Conservation (phyloP, 2,888 invertebrate genomes). For the Cyclophora albipunctata region DNA sequence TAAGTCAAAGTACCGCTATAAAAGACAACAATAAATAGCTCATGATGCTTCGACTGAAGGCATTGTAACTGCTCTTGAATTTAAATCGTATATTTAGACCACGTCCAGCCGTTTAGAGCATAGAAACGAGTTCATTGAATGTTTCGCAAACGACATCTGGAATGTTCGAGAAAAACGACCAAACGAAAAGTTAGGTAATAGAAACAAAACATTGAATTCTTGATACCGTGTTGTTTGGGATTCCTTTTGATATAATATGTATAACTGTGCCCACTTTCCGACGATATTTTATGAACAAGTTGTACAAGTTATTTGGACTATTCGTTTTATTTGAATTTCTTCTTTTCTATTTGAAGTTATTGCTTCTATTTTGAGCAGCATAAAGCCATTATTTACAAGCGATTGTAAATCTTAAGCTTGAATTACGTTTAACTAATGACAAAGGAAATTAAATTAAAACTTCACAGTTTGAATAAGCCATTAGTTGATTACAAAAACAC, state of each 20-base stretch:
- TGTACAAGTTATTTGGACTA: too few relatives aligned
- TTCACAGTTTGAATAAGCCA: too few relatives aligned
- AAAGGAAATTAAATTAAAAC: too few relatives aligned
- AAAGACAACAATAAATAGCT: slow-evolving; percentile 55
- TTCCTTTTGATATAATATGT: slow-evolving; percentile 16
- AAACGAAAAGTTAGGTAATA: slow-evolving; percentile 50
- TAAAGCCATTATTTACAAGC: too few relatives aligned
- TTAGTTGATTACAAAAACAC: too few relatives aligned
- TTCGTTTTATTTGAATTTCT: too few relatives aligned
- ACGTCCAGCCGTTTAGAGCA: slow-evolving; percentile 57
- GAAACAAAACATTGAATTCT: slow-evolving; percentile 49
- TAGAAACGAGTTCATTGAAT: slow-evolving; percentile 68
- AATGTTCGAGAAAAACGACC: slow-evolving; percentile 60
- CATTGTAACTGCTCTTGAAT: slow-evolving; percentile 61
- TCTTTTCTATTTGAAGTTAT: too few relatives aligned
- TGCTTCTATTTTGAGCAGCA: too few relatives aligned
- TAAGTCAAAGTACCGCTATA: slow-evolving; percentile 45
- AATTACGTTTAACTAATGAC: too few relatives aligned
- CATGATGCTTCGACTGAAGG: slow-evolving; percentile 48
- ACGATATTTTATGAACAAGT: too few relatives aligned
- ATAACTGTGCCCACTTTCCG: neutral
- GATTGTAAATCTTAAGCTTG: too few relatives aligned
- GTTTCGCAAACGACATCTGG: slow-evolving; percentile 55
- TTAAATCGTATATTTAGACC: slow-evolving; percentile 67
- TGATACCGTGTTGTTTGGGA: slow-evolving; percentile 30